Base-by-base conservation (phyloP, 2,888 invertebrate species). In the Campoletis raptor region DNA sequence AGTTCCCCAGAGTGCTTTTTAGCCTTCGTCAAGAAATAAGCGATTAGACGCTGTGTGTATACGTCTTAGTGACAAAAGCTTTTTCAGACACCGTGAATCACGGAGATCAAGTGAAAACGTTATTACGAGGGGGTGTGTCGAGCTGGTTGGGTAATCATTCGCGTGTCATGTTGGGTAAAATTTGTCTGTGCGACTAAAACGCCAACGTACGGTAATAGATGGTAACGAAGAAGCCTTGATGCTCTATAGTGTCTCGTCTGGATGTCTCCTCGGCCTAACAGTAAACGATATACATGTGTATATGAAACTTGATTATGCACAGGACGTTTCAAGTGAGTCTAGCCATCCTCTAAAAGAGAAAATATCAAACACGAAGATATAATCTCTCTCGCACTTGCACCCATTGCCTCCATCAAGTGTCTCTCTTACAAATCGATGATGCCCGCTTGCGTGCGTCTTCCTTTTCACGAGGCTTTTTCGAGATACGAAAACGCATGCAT, bases 181-280 rank as follows among this genome's bases (percentile, higher is more conserved):
- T 80, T 80, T 48, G 40, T 66, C 70, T 24, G 42, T 82, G 64
- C 66, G 77, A 77, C 72, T 30, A 48, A 72, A 81, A 61, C 66
- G 73, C 40, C 76, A 12, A 64, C 1, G 73, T n/a, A 45, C 72
- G 77, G 72, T 77, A 86, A 86, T 83, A 76, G 86, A 86, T 70
- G 83, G 69, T 86, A 86, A 83, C 80, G 83, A 86, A 86, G 83
- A 83, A 86, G 83, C 74, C 79, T 42, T 30, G 82, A 85, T 66
- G 40, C 66, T 74, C 72, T 10, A 10, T 37, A 57, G 30, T 52
- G 36, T 83, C 77, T 57, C 72, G 70, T 78, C 67, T 48, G 21
- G 45, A 40, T 30, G 24, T 61, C 64, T 36, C 30, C 4, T 40
- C 36, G n/a, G 30, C 57, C 52, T 72, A 12, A 18, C 36, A 36